A percentile compares a stretch with the other conserved stretches of the same genome.
phyloP scores from a whole-genome alignment of 2,113 vertebrate genomes.

The Dicentrarchus labrax region DNA sequence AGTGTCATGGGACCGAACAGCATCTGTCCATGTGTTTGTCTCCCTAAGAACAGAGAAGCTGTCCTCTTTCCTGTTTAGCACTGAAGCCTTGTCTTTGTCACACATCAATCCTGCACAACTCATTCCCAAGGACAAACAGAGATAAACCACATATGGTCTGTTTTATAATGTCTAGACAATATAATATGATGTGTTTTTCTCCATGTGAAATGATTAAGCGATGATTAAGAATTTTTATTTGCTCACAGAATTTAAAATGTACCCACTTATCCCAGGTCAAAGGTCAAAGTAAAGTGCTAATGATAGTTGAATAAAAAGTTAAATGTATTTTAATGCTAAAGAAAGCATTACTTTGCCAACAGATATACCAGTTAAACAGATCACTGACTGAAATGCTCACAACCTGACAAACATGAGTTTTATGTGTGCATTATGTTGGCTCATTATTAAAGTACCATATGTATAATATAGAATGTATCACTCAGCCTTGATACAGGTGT shows the following conservation, averaged over 20 bases:
- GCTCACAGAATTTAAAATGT: background rate
- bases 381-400: background rate
- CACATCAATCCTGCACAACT: background rate
- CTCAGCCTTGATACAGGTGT: background rate
- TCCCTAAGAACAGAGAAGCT: slow-evolving; percentile 5
- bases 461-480: background rate
- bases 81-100: background rate
- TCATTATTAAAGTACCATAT: background rate
- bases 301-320: background rate
- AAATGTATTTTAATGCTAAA: background rate
- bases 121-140: background rate
- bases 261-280: background rate
- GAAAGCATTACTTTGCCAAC: background rate
- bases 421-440: background rate
- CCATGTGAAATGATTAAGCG: background rate
- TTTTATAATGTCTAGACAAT: background rate
- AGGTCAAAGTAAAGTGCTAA: slow-evolving; percentile 7
- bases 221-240: background rate
- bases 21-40: slow-evolving; percentile 25
- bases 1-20: slow-evolving; percentile 31
- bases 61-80: background rate
- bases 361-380: background rate
- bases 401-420: background rate
- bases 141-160: background rate
- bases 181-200: background rate